Evolutionary conservation across 2,888 invertebrate species (phyloP).

Genomic region (Acronicta alni): DNA sequence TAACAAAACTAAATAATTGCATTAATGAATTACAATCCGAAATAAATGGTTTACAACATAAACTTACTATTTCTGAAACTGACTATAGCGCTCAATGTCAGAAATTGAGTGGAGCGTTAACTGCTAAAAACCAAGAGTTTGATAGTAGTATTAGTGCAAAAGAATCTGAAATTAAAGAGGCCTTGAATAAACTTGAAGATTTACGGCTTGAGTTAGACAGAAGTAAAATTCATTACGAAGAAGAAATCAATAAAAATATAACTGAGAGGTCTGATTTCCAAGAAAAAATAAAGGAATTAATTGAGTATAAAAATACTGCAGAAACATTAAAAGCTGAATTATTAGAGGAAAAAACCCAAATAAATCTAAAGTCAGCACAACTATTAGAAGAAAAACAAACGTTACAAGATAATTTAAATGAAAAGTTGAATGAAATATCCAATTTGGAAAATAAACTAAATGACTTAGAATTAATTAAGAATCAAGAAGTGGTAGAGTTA

Average conservation of each 20-base stretch:
- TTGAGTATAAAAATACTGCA: conserved; percentile 50
- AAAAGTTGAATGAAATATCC: conserved; percentile 56
- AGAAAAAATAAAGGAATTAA: conserved; percentile 61
- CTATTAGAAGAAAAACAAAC: conserved; percentile 50
- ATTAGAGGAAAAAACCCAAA: conserved; percentile 53
- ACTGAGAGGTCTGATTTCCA: conserved; percentile 60
- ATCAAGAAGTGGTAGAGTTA: conserved; percentile 58
- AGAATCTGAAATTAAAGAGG: conserved; percentile 70
- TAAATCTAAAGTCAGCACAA: conserved; percentile 53
- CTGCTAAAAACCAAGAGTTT: conserved; percentile 63
- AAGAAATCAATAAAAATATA: conserved; percentile 55
- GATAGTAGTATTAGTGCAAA: conserved; percentile 65
- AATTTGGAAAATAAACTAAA: conserved; percentile 56
- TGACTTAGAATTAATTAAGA: conserved; percentile 60
- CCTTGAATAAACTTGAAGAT: conserved; percentile 61
- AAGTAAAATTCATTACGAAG: conserved; percentile 59
- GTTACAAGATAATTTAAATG: conserved; percentile 46
- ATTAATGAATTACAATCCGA: conserved; percentile 72
- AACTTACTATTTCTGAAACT: conserved; percentile 66
- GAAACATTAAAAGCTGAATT: conserved; percentile 50
- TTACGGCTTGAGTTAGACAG: conserved; percentile 64
- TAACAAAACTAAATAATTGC: conserved; percentile 61
- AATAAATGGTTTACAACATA: conserved; percentile 69
- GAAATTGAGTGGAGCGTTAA: conserved; percentile 65
- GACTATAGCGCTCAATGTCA: conserved; percentile 61